phyloP scores from a whole-genome alignment of 2,888 invertebrate species.

The Galeopsomyia nigrocyanea region DNA sequence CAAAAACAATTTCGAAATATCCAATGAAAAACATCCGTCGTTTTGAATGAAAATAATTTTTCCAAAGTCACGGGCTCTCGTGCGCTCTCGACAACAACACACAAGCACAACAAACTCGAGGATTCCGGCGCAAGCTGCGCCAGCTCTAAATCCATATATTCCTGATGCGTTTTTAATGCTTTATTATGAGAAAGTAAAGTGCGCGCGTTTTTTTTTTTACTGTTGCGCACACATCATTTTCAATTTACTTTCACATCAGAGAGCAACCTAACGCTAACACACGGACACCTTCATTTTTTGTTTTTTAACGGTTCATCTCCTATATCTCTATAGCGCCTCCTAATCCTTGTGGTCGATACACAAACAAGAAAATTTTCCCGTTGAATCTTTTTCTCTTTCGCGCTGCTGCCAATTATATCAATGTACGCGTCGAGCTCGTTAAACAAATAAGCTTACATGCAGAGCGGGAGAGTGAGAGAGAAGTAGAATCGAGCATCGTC shows the following conservation, averaged over 20 bases:
- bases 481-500: background rate
- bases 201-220: slow-evolving; percentile 1
- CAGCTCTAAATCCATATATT: background rate
- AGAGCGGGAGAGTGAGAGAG: slow-evolving; percentile 6
- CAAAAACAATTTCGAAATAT: no score
- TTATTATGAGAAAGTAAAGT: slow-evolving; percentile 38
- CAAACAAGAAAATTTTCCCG: slow-evolving; percentile 24
- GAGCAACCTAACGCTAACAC: slow-evolving; percentile 10
- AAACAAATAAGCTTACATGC: slow-evolving; percentile 28
- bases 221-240: slow-evolving; percentile 35
- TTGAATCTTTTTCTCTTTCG: background rate
- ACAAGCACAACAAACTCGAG: background rate
- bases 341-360: slow-evolving; percentile 2
- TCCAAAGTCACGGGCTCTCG: no score
- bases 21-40: no score
- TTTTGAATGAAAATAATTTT: no score
- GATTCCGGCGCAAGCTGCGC: slow-evolving; percentile 1
- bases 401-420: slow-evolving; percentile 2
- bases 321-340: background rate
- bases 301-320: slow-evolving; percentile 34
- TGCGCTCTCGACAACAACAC: no score
- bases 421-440: slow-evolving; percentile 15
- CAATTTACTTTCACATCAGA: slow-evolving; percentile 35
- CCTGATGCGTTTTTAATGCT: slow-evolving; percentile 38
- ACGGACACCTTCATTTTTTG: background rate